Base-by-base conservation (phyloP, 2,797 vertebrate genomes). In the Syngnathus acus region DNA sequence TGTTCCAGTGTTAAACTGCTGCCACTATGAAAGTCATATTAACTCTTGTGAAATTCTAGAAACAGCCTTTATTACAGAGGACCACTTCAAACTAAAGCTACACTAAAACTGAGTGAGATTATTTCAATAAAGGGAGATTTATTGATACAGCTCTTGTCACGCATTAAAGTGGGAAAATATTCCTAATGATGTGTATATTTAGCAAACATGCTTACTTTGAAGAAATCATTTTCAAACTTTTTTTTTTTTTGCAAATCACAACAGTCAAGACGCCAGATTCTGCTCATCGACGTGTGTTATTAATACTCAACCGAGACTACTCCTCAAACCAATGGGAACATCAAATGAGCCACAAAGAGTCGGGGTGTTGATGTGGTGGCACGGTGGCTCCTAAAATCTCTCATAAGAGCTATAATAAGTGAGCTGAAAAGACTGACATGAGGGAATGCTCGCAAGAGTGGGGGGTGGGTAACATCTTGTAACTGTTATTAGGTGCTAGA, bases 311-410 rank as follows among this genome's bases (percentile, higher is more conserved):
- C 39, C 63, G 45, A 65, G 48, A 61, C 45, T 47, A 26, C 42
- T 43, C 60, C 60, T 26, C 60, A 47, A 62, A 69, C 70, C 66
- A 71, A 73, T 53, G 65, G 26, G 64, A 73, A 78, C 72, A 77
- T 84, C 76, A 84, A 79, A 87, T 74, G 67, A 74, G 63, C 78
- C 78, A 38, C 77, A 73, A 68, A 32, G 68, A 82, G 62, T 62
- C 70, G 69, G 72, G 67, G 10, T 73, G 72, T 59, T 76, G 79
- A 79, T 84, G 79, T 83, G 82, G 82, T 76, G 71, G 68, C 40
- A 59, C 65, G 40, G 13, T 13, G 45, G 64, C 55, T 62, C 39
- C 71, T 78, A 66, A 67, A 66, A 74, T 65, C 43, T 66, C 62
- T 74, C 67, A 61, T 65, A 65, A 62, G 60, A 39, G 58, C 66